Evolutionary conservation across 2,797 vertebrate genomes (phyloP), one percentile per base, ranked within the genome.

Genomic region (Neostethus bicornis): DNA sequence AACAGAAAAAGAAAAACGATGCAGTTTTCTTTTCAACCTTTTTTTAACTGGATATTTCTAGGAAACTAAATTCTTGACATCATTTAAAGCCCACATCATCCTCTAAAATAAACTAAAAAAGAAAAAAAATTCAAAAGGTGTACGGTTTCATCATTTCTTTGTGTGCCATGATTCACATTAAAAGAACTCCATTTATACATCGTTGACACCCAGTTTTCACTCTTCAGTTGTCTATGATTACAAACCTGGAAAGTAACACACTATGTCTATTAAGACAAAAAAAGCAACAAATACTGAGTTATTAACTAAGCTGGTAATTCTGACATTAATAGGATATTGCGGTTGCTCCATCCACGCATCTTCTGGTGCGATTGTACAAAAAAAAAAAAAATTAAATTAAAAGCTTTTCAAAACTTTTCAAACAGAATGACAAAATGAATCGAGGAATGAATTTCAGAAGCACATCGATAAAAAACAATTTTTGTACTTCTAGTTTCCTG

Each of bases 261-360:
- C 51, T 21, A 19, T 13, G 54, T 29, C 56, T 76, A 67, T 39
- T 48, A 64, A 65, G 60, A 79, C 54, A 73, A 66, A 58, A 69
- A 49, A 37, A 62, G 49, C 58, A 73, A 77, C 61, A 83, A 70
- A 77, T 63, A 77, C 67, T 69, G 49, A 71, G 44, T 77, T 46
- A 51, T 13, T 44, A 60, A 61, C 35, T 62, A 64, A 49, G 20
- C 12, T 23, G 16, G 17, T 20, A 57, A 54, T 37, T 61, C 35
- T 51, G 31, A 55, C 34, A 31, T 23, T 23, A 54, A 46, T 41
- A 37, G 34, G 39, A 39, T 31, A 4, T 69, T 25, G 14, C 24
- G 20, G 17, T 29, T 61, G 19, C 48, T 69, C 62, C 51, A 62
- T 52, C 21, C 35, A 60, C 10, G 11, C 38, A 46, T 50, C 49